These are phyloP conservation scores for Dolomedes plantarius DNA, from an alignment of 2,888 invertebrate species.

Conservation along the genomic window DNA sequence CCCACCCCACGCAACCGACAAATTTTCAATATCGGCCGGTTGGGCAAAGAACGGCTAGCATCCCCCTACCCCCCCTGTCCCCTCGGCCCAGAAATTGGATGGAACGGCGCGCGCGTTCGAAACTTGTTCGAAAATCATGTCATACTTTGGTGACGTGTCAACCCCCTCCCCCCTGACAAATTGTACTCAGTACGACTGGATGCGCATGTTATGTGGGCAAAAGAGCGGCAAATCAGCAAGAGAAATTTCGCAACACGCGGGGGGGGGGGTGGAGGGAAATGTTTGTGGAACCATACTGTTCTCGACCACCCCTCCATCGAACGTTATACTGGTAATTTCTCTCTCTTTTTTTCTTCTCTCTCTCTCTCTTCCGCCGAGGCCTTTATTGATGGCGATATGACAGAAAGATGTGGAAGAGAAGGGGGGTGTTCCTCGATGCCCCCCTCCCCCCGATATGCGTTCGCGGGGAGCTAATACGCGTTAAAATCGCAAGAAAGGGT, in stretches of 20 bases:
- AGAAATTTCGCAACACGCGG: background rate
- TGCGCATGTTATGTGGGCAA: conserved; percentile 60
- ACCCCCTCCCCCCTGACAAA: conserved; percentile 58
- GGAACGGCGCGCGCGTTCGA: conserved; percentile 17
- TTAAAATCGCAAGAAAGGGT: conserved; percentile 8
- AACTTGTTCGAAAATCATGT: conserved; percentile 51
- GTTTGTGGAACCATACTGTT: conserved; percentile 7
- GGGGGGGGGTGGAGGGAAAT: background rate
- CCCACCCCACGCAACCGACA: background rate
- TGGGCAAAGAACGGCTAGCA: conserved; percentile 36
- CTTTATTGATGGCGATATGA: background rate
- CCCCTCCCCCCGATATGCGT: too few species aligned
- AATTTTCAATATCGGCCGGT: conserved; percentile 54
- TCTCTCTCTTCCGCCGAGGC: too few species aligned
- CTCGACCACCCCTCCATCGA: background rate
- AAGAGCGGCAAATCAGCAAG: conserved; percentile 56
- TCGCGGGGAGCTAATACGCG: background rate
- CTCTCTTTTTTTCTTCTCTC: too few species aligned
- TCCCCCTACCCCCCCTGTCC: too few species aligned
- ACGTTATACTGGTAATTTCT: background rate
- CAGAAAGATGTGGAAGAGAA: conserved; percentile 6
- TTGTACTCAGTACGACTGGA: conserved; percentile 57
- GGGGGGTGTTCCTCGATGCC: background rate
- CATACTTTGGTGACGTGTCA: conserved; percentile 64
- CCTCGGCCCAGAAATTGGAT: conserved; percentile 6